These are phyloP conservation scores for Tetropium fuscum DNA, from an alignment of 2,888 invertebrate genomes.

Conservation along the genomic window DNA sequence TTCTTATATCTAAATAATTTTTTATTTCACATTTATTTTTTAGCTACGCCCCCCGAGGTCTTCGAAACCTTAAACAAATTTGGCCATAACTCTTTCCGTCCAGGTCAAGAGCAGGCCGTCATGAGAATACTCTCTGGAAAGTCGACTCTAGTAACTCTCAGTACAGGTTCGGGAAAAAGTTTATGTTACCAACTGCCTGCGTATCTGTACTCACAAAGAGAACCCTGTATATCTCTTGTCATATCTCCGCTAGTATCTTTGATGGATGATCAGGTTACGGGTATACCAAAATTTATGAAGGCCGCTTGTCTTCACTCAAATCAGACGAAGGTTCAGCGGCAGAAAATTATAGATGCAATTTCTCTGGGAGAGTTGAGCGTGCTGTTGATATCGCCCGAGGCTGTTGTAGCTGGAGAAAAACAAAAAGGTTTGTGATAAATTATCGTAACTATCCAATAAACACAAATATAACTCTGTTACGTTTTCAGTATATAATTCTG, in stretches of 20 bases:
- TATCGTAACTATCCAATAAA: no score
- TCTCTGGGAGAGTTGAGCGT: conserved; percentile 82
- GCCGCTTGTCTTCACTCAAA: conserved; percentile 92
- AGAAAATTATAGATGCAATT: conserved; percentile 80
- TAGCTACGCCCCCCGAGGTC: conserved; percentile 75
- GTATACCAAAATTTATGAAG: conserved; percentile 78
- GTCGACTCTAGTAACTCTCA: conserved; percentile 89
- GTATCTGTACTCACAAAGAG: conserved; percentile 79
- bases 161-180: conserved; percentile 96
- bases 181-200: conserved; percentile 97
- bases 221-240: conserved; percentile 84
- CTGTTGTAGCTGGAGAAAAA: conserved; percentile 85
- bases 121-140: conserved; percentile 88
- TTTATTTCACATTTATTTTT: conserved; percentile 42
- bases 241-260: conserved; percentile 95
- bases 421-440: conserved; percentile 42
- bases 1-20: no score
- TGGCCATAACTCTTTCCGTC: conserved; percentile 83
- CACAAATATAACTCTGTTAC: neutral
- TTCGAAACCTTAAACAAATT: conserved; percentile 78
- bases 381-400: conserved; percentile 92
- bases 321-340: conserved; percentile 80
- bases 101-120: conserved; percentile 89
- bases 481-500: neutral
- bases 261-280: conserved; percentile 94